Base-by-base conservation (phyloP, 2,113 vertebrate genomes). In the Heloderma charlesbogerti region DNA sequence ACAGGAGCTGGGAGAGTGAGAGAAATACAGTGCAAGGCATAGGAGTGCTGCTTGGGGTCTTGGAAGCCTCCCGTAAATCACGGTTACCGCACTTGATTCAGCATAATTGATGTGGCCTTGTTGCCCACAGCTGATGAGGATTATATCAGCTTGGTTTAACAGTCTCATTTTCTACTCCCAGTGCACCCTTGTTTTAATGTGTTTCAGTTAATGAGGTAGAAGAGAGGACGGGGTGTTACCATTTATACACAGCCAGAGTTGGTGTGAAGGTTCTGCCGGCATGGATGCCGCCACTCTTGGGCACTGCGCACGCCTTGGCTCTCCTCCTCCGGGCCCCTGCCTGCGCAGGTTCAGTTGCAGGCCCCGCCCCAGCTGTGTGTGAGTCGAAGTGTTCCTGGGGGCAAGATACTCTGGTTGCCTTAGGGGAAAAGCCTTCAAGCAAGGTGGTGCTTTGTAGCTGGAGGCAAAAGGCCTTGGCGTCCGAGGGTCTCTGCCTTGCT, bases 151-250 rank as follows among this genome's bases (percentile, higher is more conserved):
- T 96, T 96, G 96, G 96, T 96, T 97, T 97, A 97, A 95, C 97
- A 96, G 97, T 95, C 97, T 98, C 96, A 96, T 97, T 98, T 97
- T 95, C 97, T 97, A 95, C 96, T 98, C 97, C 97, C 97, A 96
- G 87, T 91, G 96, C 97, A 97, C 95, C 90, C 97, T 96, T 96
- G 96, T 97, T 98, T 97, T 97, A 97, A 97, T 98, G 97, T 94
- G 95, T 97, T 97, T 97, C 96, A 92, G 97, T 97, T 97, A 98
- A 97, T 98, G 97, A 98, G 96, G 96, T 97, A 97, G 96, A 97
- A 97, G 96, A 94, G 97, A 96, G 97, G 95, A 96, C 94, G 97
- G 97, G 96, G 97, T 97, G 96, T 97, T 95, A 95, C 93, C 96
- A 95, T 97, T 97, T 95, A 95, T 94, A 95, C 93, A 95, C 95